Evolutionary conservation across 2,888 invertebrate genomes (phyloP), one percentile per base, ranked within the genome.

Genomic region (Mesopsocus fuscifrons): DNA sequence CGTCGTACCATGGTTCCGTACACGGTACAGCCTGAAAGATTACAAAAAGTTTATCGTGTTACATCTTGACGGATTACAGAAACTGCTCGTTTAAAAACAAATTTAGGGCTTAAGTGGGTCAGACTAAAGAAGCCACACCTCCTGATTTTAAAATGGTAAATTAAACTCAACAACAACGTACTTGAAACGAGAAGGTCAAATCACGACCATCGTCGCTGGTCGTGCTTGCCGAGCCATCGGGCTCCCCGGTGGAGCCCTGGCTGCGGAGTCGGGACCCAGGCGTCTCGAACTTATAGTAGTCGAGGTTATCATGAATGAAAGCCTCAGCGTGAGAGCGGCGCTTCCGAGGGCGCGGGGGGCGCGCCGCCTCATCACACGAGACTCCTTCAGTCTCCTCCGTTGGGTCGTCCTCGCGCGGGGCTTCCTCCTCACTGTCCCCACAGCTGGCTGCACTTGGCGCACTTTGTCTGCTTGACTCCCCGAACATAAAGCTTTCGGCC

Each of bases 401-500:
- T n/a, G 30, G 32, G 8, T 34, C 33, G 13, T 44, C 41, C 5
- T 45, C 41, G 6, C 42, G 26, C 8, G 20, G 32, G 2, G 26
- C 45, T 3, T 34, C 42, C 15, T 43, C 23, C 9, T 30, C 26
- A 26, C 26, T 26, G 16, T 16, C 34, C 15, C 6, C 15, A 13
- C 15, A 26, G 18, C 34, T 18, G 4, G 16, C 18, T 6, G 16
- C 38, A 21, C 20, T 5, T 21, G 38, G 16, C 11, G 41, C 38
- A 23, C 45, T 43, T 40, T 74, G 72, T 32, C 72, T 67, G 50
- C 71, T 74, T 0, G 83, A 78, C 45, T 66, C 66, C 3, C 66
- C 63, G 55, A 87, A 87, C 72, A 87, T 76, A 55, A 87, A 87
- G 51, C 79, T 84, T 53, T 84, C 84, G 0, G 87, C 87, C 57